These are phyloP conservation scores for Epizoanthus stellaris DNA, from an alignment of 92 coral and sea anemone genomes.

Conservation along the genomic window DNA sequence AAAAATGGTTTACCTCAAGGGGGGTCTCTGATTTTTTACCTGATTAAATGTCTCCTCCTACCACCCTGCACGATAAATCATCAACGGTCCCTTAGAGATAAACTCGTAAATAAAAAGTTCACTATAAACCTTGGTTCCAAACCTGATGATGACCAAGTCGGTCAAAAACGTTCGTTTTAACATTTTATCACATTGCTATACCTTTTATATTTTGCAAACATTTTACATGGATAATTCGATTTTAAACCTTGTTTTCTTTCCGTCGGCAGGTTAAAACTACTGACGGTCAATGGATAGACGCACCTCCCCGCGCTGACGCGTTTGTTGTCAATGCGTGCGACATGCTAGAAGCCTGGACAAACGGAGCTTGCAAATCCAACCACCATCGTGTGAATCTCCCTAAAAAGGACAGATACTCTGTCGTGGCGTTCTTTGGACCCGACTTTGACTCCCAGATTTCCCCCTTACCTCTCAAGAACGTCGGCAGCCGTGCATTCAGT, in stretches of 20 bases:
- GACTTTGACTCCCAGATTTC: conserved; percentile 22
- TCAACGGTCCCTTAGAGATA: too few relatives aligned
- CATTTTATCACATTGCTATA: too few relatives aligned
- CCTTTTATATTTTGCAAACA: neutral
- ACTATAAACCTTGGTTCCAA: too few relatives aligned
- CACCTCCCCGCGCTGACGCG: conserved; percentile 29
- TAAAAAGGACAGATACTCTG: conserved; percentile 14
- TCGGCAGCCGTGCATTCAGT: conserved; percentile 16
- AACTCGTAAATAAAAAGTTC: too few relatives aligned
- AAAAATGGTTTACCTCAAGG: too few relatives aligned
- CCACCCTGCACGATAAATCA: too few relatives aligned
- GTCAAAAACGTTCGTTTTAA: too few relatives aligned
- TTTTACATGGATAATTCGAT: neutral
- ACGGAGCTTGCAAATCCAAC: conserved; percentile 29
- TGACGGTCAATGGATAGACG: conserved; percentile 33
- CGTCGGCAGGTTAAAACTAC: conserved; percentile 4
- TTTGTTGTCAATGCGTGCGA: conserved; percentile 38
- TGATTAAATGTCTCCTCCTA: too few relatives aligned
- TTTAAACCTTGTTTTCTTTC: neutral
- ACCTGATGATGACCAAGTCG: too few relatives aligned
- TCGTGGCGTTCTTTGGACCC: conserved; percentile 33
- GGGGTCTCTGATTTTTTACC: too few relatives aligned
- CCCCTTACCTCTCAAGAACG: neutral
- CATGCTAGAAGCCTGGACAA: conserved; percentile 36
- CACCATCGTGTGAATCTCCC: conserved; percentile 31